phyloP scores from a whole-genome alignment of 1,140 invertebrate genomes.

The Musca domestica region DNA sequence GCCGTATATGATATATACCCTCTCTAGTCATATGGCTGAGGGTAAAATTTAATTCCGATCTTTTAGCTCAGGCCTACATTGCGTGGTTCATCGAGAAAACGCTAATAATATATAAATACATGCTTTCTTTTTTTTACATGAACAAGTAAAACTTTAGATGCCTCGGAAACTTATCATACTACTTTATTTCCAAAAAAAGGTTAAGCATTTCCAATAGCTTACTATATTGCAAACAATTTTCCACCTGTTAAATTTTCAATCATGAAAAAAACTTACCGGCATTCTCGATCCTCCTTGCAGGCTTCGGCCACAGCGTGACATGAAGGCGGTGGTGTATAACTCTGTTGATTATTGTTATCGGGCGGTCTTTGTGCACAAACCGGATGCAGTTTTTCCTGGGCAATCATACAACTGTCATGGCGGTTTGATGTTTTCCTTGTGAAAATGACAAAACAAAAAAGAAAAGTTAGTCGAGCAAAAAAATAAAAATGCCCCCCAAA shows the following conservation, averaged over 20 bases:
- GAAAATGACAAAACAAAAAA: slow-evolving; percentile 26
- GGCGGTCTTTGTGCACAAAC: slow-evolving; percentile 76
- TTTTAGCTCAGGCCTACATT: too few species aligned
- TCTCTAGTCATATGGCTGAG: too few species aligned
- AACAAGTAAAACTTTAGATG: too few species aligned
- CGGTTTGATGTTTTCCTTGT: slow-evolving; percentile 77
- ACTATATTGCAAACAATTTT: too few species aligned
- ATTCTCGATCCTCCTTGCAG: slow-evolving; percentile 72
- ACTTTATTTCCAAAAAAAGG: too few species aligned
- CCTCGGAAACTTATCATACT: too few species aligned
- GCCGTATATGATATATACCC: too few species aligned
- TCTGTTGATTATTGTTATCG: slow-evolving; percentile 58
- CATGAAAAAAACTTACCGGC: slow-evolving; percentile 60
- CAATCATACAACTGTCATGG: slow-evolving; percentile 79
- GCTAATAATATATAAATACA: too few species aligned
- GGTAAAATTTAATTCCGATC: too few species aligned
- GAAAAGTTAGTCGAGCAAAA: slow-evolving; percentile 5
- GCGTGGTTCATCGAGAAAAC: too few species aligned
- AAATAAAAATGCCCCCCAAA: neutral
- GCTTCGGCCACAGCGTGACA: slow-evolving; percentile 77
- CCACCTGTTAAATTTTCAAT: neutral
- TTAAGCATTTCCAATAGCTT: too few species aligned
- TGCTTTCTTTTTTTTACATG: too few species aligned
- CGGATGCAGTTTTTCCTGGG: slow-evolving; percentile 84
- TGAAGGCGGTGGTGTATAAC: slow-evolving; percentile 65